phyloP scores from a whole-genome alignment of 2,888 invertebrate species.

The Sphinx pinastri region DNA sequence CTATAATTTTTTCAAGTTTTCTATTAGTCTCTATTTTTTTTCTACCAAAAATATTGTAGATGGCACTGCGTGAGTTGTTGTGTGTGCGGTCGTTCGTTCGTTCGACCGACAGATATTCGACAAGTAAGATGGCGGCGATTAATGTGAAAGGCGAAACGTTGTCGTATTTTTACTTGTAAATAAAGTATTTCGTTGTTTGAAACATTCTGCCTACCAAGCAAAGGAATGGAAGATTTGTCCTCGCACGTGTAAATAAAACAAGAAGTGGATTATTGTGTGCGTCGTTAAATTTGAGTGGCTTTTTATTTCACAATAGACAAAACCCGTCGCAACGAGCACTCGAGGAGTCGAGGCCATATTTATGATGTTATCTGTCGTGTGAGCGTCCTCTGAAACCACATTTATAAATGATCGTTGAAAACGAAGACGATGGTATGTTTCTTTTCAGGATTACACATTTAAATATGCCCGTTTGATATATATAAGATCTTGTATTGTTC shows the following conservation, averaged over 20 bases:
- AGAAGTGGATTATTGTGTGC: constrained; percentile 63
- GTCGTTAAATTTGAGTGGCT: constrained; percentile 62
- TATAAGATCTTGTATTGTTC: constrained; percentile 65
- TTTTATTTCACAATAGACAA: constrained; percentile 81
- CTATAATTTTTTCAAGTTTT: neutral
- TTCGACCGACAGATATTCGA: constrained; percentile 72
- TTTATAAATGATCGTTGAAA: constrained; percentile 73
- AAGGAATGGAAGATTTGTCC: constrained; percentile 50
- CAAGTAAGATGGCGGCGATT: constrained; percentile 87
- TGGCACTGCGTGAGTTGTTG: constrained; percentile 29
- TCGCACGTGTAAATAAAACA: constrained; percentile 59
- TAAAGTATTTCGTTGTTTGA: constrained; percentile 71
- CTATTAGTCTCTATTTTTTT: neutral
- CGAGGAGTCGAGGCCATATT: constrained; percentile 86
- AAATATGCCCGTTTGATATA: constrained; percentile 44
- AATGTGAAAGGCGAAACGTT: constrained; percentile 87
- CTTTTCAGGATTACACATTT: constrained; percentile 42
- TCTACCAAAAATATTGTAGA: constrained; percentile 16
- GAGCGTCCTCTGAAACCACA: constrained; percentile 80
- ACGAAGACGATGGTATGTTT: constrained; percentile 78
- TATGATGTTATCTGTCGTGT: constrained; percentile 85
- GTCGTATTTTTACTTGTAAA: constrained; percentile 81
- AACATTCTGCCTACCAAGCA: constrained; percentile 55
- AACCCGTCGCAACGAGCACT: constrained; percentile 82
- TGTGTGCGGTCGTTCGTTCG: constrained; percentile 57